Evolutionary conservation across 2,888 invertebrate genomes (phyloP), one percentile per base, ranked within the genome.

Genomic region (Epirrhoe alternata): DNA sequence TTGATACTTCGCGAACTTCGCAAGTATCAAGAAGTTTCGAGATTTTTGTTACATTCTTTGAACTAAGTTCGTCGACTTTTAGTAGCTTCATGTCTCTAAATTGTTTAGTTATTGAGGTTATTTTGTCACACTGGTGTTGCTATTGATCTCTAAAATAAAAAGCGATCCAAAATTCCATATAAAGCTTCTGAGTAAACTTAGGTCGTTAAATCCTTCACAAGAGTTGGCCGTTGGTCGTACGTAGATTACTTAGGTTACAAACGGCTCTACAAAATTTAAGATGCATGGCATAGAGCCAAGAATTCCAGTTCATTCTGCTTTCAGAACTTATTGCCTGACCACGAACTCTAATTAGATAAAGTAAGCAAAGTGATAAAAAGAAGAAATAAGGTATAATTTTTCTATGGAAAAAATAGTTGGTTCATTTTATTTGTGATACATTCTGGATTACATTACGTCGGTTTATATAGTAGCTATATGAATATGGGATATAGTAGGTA

Each of bases 1-100:
- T 91, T 90, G 89, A 89, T 91, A 90, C 90, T 92, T 89, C 82
- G 74, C 61, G 68, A 85, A 89, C 82, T 87, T 87, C 82, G 58
- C 24, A 52, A 59, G 59, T 52, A 52, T 59, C 65, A 66, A 64
- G 31, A 76, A 78, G 78, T 78, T 69, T 3, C 52, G 61, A 59
- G 33, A 65, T 67, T 73, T 68, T 70, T 63, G 42, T 64, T 55
- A 35, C 35, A 49, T 59, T 55, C 30, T 59, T 59, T 38, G 38
- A 30, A 16, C 33, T n/a, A 51, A 62, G 57, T 69, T 66, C 31
- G 14, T 66, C 65, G 55, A 61, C 52, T 67, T 65, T 65, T 56
- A 12, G n/a, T 47, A 31, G 8, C 17, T 30, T 47, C n/a, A 24
- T 12, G 8, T 12, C 38, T 35, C 35, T 47, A 14, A 16, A n/a